phyloP scores from a whole-genome alignment of 2,888 invertebrate species.

The Labia minor region DNA sequence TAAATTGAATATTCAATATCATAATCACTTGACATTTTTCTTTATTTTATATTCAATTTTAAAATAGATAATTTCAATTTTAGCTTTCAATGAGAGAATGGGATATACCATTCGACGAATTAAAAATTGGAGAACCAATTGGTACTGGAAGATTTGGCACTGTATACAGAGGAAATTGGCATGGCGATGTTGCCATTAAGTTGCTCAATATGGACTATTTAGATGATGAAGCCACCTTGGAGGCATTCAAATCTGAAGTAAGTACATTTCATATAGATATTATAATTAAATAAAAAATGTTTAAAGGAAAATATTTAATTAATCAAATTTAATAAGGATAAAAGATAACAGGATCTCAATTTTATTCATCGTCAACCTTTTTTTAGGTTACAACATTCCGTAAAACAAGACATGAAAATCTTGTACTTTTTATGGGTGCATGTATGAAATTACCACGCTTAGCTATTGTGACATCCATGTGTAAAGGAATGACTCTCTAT shows the following conservation, averaged over 20 bases:
- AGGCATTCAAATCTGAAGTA: constrained; percentile 90
- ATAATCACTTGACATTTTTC: too few species aligned
- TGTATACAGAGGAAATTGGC: constrained; percentile 92
- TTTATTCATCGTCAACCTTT: too few species aligned
- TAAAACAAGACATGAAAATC: constrained; percentile 95
- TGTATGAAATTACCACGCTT: constrained; percentile 95
- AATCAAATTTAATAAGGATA: too few species aligned
- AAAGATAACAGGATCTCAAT: too few species aligned
- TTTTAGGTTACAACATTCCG: constrained; percentile 80
- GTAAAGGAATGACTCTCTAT: constrained; percentile 90
- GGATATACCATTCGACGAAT: constrained; percentile 96
- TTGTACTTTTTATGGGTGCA: constrained; percentile 98
- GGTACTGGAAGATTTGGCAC: constrained; percentile 90
- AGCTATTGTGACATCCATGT: constrained; percentile 94
- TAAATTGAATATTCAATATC: too few species aligned
- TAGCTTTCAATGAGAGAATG: constrained; percentile 86
- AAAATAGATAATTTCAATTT: constrained; percentile 18
- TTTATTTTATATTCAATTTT: too few species aligned
- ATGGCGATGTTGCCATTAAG: constrained; percentile 96
- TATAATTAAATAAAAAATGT: too few species aligned
- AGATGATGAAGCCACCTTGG: constrained; percentile 72
- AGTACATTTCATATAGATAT: constrained; percentile 21
- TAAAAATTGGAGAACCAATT: constrained; percentile 74
- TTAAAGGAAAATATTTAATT: too few species aligned
- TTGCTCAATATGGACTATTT: constrained; percentile 84